Conservation (phyloP, 2,113 vertebrate species). For the Pseudorasbora parva region DNA sequence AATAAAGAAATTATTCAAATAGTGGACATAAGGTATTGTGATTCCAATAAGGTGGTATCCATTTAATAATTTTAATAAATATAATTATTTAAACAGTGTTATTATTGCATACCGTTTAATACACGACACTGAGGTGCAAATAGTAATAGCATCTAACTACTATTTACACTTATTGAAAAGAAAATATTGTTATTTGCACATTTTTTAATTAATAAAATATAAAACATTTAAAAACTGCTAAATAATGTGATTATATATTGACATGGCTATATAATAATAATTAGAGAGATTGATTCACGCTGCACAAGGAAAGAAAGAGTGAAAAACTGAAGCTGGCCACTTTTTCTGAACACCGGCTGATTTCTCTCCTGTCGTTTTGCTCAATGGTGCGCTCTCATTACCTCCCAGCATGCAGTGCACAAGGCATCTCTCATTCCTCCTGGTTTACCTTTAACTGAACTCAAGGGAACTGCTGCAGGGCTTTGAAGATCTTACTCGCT, state of each 20-base stretch:
- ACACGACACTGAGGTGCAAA: too few relatives aligned
- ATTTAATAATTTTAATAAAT: too few relatives aligned
- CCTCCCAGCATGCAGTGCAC: constrained; percentile 43
- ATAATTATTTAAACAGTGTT: too few relatives aligned
- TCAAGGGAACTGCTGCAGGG: constrained; percentile 61
- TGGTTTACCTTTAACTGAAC: constrained; percentile 62
- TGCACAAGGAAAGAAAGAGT: neutral
- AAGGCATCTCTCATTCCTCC: constrained; percentile 3
- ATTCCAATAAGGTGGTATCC: too few relatives aligned
- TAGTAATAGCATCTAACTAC: too few relatives aligned
- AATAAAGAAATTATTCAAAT: too few relatives aligned
- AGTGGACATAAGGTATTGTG: too few relatives aligned
- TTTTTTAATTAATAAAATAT: too few relatives aligned
- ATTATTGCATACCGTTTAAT: too few relatives aligned
- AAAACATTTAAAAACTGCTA: too few relatives aligned
- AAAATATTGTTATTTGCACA: too few relatives aligned
- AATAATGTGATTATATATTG: neutral
- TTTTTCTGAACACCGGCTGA: neutral
- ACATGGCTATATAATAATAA: neutral
- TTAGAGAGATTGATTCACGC: neutral
- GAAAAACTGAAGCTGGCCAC: neutral
- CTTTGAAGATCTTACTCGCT: constrained; percentile 22
- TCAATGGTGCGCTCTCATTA: neutral
- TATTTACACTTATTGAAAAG: too few relatives aligned
- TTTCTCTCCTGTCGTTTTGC: constrained; percentile 18